Percentiles rank a stretch among this genome's conserved stretches.
Evolutionary conservation across 2,888 invertebrate species (phyloP).

Genomic region (Leucophenga montana): DNA sequence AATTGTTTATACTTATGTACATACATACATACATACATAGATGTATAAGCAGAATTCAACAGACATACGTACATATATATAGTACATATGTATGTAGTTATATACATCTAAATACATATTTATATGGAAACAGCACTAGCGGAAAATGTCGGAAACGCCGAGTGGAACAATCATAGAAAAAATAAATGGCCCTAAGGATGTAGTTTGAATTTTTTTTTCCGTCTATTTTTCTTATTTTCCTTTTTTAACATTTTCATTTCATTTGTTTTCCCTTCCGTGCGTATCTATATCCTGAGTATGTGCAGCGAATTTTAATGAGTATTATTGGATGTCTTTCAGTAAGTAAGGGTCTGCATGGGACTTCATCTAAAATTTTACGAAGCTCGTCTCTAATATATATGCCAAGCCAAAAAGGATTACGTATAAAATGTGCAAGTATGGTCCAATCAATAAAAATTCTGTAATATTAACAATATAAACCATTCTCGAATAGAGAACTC

Average conservation of each 20-base stretch:
- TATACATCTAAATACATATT: background rate
- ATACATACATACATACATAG: background rate
- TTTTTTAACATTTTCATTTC: background rate
- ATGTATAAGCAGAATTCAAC: background rate
- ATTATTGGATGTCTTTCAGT: background rate
- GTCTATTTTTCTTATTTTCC: background rate
- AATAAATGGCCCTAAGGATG: background rate
- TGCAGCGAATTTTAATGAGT: constrained; percentile 32
- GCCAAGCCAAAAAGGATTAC: too few species aligned
- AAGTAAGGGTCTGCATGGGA: too few species aligned
- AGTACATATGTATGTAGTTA: too few species aligned
- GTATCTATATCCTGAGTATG: too few species aligned
- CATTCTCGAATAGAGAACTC: too few species aligned
- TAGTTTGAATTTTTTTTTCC: background rate
- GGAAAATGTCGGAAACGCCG: background rate
- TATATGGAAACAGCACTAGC: background rate
- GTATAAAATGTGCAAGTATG: too few species aligned
- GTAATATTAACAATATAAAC: too few species aligned
- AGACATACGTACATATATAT: background rate
- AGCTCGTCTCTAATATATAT: too few species aligned
- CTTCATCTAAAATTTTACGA: too few species aligned
- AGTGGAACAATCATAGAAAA: constrained; percentile 9
- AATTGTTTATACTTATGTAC: constrained; percentile 46
- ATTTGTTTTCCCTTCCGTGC: background rate
- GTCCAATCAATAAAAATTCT: too few species aligned